Conservation (phyloP, 2,888 invertebrate genomes). For the Autographa pulchrina region DNA sequence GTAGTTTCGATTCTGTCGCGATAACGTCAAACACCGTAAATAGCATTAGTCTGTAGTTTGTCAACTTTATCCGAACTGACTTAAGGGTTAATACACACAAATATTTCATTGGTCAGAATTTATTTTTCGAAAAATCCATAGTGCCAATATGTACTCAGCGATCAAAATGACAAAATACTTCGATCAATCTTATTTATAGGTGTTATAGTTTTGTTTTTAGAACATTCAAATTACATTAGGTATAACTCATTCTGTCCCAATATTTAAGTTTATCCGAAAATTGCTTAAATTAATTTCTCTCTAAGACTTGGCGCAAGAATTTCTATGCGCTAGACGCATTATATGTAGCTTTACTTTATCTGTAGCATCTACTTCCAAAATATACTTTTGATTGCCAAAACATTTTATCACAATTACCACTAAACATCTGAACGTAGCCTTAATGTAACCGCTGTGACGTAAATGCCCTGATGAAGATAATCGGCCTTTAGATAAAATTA, state of each 20-base stretch:
- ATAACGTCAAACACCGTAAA: constrained; percentile 85
- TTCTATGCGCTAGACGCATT: no score
- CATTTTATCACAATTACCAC: not conserved
- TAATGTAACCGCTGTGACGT: constrained; percentile 75
- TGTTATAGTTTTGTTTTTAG: no score
- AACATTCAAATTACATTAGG: no score
- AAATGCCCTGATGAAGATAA: constrained; percentile 73
- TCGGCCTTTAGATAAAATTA: constrained; percentile 77
- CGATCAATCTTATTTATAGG: no score
- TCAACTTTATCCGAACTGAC: constrained; percentile 77
- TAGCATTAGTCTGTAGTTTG: constrained; percentile 77
- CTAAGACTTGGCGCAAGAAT: no score
- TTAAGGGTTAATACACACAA: constrained; percentile 62
- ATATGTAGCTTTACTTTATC: not conserved
- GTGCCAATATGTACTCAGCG: no score
- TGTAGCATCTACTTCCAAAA: not conserved
- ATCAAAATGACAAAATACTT: no score
- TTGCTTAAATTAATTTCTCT: no score
- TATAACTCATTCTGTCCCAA: no score
- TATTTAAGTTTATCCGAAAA: no score
- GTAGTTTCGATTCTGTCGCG: constrained; percentile 73
- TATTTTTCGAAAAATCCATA: not conserved
- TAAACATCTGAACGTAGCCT: constrained; percentile 23
- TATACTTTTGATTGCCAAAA: not conserved
- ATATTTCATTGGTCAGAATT: no score